Evolutionary conservation across 2,888 invertebrate species (phyloP).

Genomic region (Anoncus sp.): DNA sequence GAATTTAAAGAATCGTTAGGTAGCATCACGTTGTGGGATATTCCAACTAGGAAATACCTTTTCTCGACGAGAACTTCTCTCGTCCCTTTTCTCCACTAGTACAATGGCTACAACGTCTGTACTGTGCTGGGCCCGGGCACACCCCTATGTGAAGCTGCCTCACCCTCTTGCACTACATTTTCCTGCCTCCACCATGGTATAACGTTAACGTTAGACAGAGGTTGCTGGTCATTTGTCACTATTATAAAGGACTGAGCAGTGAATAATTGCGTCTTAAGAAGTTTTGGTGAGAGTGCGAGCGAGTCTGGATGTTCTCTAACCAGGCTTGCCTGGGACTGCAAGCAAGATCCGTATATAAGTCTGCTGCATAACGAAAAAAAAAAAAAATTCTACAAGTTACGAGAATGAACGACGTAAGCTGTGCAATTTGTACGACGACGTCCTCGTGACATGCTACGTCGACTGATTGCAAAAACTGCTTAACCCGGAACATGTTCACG

Average conservation of each 20-base stretch:
- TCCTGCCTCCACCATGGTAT: conserved; percentile 7
- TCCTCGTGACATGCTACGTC: not conserved
- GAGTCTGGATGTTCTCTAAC: conserved; percentile 52
- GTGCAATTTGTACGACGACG: conserved; percentile 25
- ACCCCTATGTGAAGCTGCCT: not conserved
- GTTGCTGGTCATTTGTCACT: conserved; percentile 76
- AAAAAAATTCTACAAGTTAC: conserved; percentile 28
- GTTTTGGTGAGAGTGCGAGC: conserved; percentile 53
- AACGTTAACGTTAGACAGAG: conserved; percentile 44
- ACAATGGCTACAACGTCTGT: conserved; percentile 25
- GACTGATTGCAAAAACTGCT: not conserved
- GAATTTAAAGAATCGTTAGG: conserved; percentile 78
- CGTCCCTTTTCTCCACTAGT: conserved; percentile 16
- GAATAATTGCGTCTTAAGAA: conserved; percentile 78
- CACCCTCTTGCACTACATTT: conserved; percentile 2
- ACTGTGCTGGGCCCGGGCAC: conserved; percentile 14
- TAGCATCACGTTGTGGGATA: conserved; percentile 41
- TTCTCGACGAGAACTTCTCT: conserved; percentile 17
- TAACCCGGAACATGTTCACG: too few species aligned
- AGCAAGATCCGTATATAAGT: conserved; percentile 14
- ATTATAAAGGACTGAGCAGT: conserved; percentile 79
- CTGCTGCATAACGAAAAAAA: conserved; percentile 23
- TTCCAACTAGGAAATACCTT: conserved; percentile 18
- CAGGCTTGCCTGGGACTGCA: conserved; percentile 30
- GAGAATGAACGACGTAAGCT: conserved; percentile 13